Conservation (phyloP, 2,888 invertebrate species). For the Dolomedes plantarius region DNA sequence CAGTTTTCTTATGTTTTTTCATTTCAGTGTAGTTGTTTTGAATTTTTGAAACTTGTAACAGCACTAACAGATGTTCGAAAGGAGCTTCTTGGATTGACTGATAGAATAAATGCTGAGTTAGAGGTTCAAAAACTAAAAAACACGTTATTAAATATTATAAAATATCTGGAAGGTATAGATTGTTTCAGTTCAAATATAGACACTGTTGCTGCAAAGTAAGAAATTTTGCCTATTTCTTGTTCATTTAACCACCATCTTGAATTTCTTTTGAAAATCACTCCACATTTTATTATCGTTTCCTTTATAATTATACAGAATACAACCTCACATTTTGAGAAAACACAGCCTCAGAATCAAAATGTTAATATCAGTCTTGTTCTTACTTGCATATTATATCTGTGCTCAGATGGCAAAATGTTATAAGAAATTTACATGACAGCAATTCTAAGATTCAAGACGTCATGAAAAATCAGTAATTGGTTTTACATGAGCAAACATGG, state of each 20-base stretch:
- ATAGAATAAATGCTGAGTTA: conserved; percentile 58
- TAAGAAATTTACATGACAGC: too few relatives aligned
- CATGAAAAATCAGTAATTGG: too few relatives aligned
- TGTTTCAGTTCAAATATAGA: conserved; percentile 73
- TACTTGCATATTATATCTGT: too few relatives aligned
- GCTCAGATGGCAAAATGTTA: too few relatives aligned
- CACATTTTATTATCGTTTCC: too few relatives aligned
- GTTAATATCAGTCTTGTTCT: too few relatives aligned
- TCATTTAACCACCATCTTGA: conserved; percentile 18
- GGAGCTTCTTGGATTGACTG: conserved; percentile 38
- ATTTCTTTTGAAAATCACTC: too few relatives aligned
- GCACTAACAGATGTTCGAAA: conserved; percentile 69
- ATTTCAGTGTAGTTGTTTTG: conserved; percentile 74
- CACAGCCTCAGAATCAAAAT: too few relatives aligned
- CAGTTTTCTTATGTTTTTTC: conserved; percentile 20
- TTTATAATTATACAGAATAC: too few relatives aligned
- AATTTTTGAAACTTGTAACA: conserved; percentile 73
- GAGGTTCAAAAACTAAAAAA: conserved; percentile 51
- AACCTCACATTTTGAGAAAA: too few relatives aligned
- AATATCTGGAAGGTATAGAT: conserved; percentile 71
- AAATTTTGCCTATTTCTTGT: conserved; percentile 19
- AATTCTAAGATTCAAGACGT: too few relatives aligned
- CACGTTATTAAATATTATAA: conserved; percentile 73
- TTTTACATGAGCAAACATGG: too few relatives aligned
- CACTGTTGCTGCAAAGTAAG: conserved; percentile 76